Conservation (phyloP, 2,113 vertebrate species). For the Zosterops lateralis region DNA sequence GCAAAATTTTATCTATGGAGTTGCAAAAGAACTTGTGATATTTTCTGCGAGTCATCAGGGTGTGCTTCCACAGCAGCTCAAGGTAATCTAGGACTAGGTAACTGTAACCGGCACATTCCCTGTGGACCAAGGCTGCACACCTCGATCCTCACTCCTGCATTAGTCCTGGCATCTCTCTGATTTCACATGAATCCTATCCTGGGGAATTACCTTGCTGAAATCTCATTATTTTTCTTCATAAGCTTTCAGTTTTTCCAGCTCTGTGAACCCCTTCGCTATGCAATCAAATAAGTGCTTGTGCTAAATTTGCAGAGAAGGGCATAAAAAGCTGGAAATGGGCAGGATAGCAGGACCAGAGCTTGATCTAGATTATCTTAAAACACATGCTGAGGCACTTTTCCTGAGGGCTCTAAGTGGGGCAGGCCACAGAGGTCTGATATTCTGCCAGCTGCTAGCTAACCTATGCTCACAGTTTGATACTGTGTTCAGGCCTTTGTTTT, state of each 20-base stretch:
- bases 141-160: background rate
- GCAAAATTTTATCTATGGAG: background rate
- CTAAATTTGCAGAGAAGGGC: background rate
- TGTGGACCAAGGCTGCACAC: background rate
- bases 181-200: fast-evolving
- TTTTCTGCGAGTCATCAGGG: background rate
- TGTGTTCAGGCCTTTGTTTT: background rate
- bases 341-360: background rate
- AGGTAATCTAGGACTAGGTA: background rate
- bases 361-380: background rate
- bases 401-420: background rate
- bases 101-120: background rate
- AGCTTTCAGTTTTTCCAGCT: conserved; percentile 3
- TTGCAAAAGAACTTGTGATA: background rate
- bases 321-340: background rate
- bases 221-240: conserved; percentile 29
- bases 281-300: background rate
- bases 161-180: background rate
- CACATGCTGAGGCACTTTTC: background rate
- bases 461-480: background rate
- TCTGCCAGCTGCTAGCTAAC: background rate
- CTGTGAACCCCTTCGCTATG: background rate
- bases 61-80: background rate
- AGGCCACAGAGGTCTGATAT: background rate
- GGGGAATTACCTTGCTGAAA: background rate